phyloP scores from a whole-genome alignment of 2,888 invertebrate genomes.

The Crematogaster levior region DNA sequence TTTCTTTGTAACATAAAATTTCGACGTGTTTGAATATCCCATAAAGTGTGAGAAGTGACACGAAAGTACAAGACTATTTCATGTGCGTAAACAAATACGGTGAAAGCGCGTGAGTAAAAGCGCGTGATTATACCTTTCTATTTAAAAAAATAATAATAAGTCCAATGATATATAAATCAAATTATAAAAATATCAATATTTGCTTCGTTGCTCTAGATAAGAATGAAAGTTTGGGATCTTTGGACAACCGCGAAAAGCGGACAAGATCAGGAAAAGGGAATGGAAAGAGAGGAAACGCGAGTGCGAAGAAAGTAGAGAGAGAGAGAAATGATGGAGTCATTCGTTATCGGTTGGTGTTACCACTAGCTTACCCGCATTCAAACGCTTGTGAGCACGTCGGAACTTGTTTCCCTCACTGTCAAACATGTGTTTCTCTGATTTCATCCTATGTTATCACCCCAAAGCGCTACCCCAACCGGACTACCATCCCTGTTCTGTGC shows the following conservation, averaged over 20 bases:
- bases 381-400: conserved; percentile 73
- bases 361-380: conserved; percentile 79
- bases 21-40: conserved; percentile 43
- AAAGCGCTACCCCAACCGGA: conserved; percentile 1
- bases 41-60: background rate
- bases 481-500: conserved; percentile 49
- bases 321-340: conserved; percentile 17
- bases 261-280: background rate
- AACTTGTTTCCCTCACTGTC: conserved; percentile 41
- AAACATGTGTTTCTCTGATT: conserved; percentile 80
- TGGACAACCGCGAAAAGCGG: background rate
- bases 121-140: background rate
- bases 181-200: background rate
- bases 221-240: background rate
- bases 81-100: conserved; percentile 28
- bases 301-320: background rate
- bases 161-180: background rate
- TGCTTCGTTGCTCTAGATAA: background rate
- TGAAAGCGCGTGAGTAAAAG: conserved; percentile 64
- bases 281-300: background rate
- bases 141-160: background rate
- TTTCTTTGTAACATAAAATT: conserved; percentile 55
- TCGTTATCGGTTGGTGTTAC: conserved; percentile 24
- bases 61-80: conserved; percentile 16
- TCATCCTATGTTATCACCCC: conserved; percentile 64